Evolutionary conservation across 2,797 vertebrate genomes (phyloP).

Genomic region (Anomalospiza imberbis): DNA sequence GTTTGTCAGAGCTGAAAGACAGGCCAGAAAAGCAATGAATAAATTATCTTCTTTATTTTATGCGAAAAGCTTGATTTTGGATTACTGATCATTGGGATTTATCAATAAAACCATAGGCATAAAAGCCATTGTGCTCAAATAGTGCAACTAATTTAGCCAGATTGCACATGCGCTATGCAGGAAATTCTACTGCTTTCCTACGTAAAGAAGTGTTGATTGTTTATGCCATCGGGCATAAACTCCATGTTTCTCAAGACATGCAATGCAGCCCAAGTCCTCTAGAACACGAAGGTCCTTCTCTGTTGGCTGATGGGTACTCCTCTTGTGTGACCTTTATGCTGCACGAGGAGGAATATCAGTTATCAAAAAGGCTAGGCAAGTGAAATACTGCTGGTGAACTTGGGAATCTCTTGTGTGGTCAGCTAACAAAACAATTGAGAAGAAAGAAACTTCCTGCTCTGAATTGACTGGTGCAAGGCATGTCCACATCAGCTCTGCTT

Average conservation of each 20-base stretch:
- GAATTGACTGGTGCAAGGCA: neutral
- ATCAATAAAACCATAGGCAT: neutral
- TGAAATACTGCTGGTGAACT: neutral
- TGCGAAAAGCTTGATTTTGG: neutral
- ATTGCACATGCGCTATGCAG: rapidly evolving
- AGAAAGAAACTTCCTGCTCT: neutral
- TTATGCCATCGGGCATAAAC: neutral
- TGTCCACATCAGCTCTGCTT: neutral
- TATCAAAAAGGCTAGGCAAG: neutral
- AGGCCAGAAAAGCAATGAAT: neutral
- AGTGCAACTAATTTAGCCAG: neutral
- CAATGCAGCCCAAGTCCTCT: neutral
- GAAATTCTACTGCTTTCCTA: neutral
- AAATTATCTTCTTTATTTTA: neutral
- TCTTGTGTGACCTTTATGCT: neutral
- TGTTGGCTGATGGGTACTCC: neutral
- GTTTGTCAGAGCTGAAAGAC: neutral
- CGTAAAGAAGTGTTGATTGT: neutral
- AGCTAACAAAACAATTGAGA: neutral
- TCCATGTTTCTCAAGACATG: neutral
- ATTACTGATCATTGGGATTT: neutral
- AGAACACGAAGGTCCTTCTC: neutral
- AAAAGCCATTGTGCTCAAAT: rapidly evolving
- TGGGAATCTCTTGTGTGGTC: neutral
- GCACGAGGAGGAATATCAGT: neutral